A percentile compares a stretch with the other conserved stretches of the same genome.
These are phyloP conservation scores for Neotragus moschatus DNA, from an alignment of 2,113 vertebrate species.

Conservation along the genomic window DNA sequence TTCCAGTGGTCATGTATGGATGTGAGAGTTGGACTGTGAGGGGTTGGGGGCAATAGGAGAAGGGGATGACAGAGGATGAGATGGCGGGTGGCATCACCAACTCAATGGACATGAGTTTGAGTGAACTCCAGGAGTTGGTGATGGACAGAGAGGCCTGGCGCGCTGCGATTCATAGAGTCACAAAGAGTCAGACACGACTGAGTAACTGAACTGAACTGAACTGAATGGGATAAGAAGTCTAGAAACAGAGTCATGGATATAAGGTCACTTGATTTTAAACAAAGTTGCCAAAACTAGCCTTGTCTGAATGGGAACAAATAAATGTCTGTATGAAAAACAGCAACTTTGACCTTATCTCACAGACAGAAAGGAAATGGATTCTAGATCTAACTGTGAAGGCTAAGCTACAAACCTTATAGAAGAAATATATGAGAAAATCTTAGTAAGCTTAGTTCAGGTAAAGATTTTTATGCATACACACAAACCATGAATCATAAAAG, in stretches of 20 bases:
- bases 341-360: background rate
- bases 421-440: background rate
- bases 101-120: too few relatives aligned
- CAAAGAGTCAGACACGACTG: too few relatives aligned
- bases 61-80: too few relatives aligned
- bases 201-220: too few relatives aligned
- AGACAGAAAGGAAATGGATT: background rate
- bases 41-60: too few relatives aligned
- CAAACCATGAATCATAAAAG: background rate
- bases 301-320: background rate
- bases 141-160: too few relatives aligned
- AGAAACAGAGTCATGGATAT: background rate
- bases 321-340: background rate
- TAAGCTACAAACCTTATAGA: background rate
- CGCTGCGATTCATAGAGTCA: rapidly evolving
- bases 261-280: background rate
- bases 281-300: background rate
- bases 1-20: too few relatives aligned
- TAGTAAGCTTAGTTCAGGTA: background rate
- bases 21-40: too few relatives aligned
- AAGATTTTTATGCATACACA: background rate
- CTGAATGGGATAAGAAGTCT: background rate
- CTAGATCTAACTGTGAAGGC: background rate
- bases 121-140: too few relatives aligned
- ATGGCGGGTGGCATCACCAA: too few relatives aligned